phyloP scores from a whole-genome alignment of 2,797 vertebrate species.

The Typhlichthys eigenmanni region DNA sequence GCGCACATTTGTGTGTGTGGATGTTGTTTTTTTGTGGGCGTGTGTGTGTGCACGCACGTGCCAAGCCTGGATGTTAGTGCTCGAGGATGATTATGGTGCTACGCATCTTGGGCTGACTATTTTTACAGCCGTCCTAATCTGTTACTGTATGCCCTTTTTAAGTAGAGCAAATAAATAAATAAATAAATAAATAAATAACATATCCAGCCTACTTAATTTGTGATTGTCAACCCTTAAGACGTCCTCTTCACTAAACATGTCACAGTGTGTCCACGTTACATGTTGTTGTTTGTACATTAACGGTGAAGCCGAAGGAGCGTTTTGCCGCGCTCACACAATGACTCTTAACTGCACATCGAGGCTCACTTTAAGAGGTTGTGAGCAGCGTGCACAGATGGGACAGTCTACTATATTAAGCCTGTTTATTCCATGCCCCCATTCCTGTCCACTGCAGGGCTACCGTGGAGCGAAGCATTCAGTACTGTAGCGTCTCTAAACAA shows the following conservation, averaged over 20 bases:
- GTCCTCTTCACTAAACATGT: no score
- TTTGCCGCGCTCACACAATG: slow-evolving; percentile 37
- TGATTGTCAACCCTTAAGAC: background rate
- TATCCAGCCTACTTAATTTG: slow-evolving; percentile 22
- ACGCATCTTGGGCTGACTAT: slow-evolving; percentile 45
- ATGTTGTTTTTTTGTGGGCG: slow-evolving; percentile 11
- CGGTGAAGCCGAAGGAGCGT: slow-evolving; percentile 1
- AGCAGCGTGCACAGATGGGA: slow-evolving; percentile 34
- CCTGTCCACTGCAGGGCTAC: slow-evolving; percentile 39
- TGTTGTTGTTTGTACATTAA: no score
- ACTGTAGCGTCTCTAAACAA: slow-evolving; percentile 62
- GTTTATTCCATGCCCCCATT: slow-evolving; percentile 54
- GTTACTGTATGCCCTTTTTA: slow-evolving; percentile 8
- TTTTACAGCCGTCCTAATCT: slow-evolving; percentile 48
- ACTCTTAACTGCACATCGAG: slow-evolving; percentile 44
- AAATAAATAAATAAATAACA: slow-evolving; percentile 1
- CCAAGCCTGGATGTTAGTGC: background rate
- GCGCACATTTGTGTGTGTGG: background rate
- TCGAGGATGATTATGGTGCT: slow-evolving; percentile 42
- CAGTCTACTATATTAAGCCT: slow-evolving; percentile 52
- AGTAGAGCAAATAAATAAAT: slow-evolving; percentile 15
- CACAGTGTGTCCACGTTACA: no score
- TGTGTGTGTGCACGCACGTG: slow-evolving; percentile 1
- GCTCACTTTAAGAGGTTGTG: slow-evolving; percentile 42
- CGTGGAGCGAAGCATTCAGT: slow-evolving; percentile 41